Percentiles rank a stretch among this genome's conserved stretches.
These are phyloP conservation scores for Plutella xylostella DNA, from an alignment of 2,888 invertebrate genomes.

Conservation along the genomic window DNA sequence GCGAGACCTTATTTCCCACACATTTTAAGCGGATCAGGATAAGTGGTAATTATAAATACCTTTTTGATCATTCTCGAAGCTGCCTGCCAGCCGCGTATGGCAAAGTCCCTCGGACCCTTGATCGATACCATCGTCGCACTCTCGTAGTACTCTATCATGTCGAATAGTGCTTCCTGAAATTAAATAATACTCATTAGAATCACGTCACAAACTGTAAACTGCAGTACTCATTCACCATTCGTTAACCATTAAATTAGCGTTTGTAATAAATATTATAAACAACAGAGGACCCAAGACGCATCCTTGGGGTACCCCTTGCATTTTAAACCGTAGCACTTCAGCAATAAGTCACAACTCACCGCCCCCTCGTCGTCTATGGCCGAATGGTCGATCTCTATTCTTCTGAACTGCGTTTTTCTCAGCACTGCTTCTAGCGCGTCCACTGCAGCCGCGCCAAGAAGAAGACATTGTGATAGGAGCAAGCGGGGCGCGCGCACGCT, in stretches of 20 bases:
- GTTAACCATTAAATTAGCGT: no score
- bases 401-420: slow-evolving; percentile 79
- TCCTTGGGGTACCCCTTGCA: no score
- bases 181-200: no score
- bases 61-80: slow-evolving; percentile 83
- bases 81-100: slow-evolving; percentile 85
- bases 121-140: slow-evolving; percentile 80
- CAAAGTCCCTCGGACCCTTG: slow-evolving; percentile 80
- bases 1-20: no score
- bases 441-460: slow-evolving; percentile 73
- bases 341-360: slow-evolving; percentile 29
- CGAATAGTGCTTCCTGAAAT: slow-evolving; percentile 79
- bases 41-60: no score
- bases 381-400: slow-evolving; percentile 76
- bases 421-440: slow-evolving; percentile 89
- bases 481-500: slow-evolving; percentile 71
- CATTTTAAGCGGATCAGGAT: no score
- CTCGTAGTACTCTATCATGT: slow-evolving; percentile 94
- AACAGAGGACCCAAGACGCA: no score
- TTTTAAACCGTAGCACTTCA: no score
- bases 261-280: no score
- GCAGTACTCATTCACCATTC: no score
- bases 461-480: slow-evolving; percentile 65
- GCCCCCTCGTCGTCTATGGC: slow-evolving; percentile 79
- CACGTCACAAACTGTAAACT: no score